phyloP scores from a whole-genome alignment of 2,888 invertebrate genomes.

The Magallana nippona region DNA sequence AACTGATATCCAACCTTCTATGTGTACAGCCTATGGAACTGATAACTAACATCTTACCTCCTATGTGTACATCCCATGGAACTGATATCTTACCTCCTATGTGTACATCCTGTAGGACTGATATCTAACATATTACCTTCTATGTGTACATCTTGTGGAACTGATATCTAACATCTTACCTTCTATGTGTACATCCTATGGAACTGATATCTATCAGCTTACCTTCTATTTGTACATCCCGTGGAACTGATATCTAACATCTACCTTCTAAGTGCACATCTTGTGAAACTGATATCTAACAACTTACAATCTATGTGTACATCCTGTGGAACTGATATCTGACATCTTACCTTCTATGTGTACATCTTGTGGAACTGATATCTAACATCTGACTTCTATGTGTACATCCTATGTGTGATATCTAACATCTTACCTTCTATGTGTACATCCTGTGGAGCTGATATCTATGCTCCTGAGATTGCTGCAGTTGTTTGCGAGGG shows the following conservation, averaged over 20 bases:
- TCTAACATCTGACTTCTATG: constrained; percentile 58
- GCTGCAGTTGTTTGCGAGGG: constrained; percentile 72
- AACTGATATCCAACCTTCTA: background rate
- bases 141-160: constrained; percentile 70
- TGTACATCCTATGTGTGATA: constrained; percentile 62
- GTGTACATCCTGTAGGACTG: constrained; percentile 40
- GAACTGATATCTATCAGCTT: background rate
- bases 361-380: background rate
- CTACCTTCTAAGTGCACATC: constrained; percentile 34
- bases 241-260: too few species aligned
- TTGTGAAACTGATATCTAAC: constrained; percentile 45
- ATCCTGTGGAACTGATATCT: too few species aligned
- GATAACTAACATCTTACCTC: too few species aligned
- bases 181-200: background rate
- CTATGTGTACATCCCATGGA: too few species aligned
- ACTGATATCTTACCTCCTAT: constrained; percentile 50
- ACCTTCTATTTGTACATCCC: too few species aligned
- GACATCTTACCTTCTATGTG: background rate
- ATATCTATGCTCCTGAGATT: constrained; percentile 74
- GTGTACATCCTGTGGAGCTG: constrained; percentile 76
- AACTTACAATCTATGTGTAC: too few species aligned
- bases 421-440: constrained; percentile 61
- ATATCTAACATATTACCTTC: constrained; percentile 56
- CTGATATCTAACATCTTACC: background rate
- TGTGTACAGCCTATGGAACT: constrained; percentile 39